Base-by-base conservation (phyloP, 2,888 invertebrate species). In the Ophioninae sp. region DNA sequence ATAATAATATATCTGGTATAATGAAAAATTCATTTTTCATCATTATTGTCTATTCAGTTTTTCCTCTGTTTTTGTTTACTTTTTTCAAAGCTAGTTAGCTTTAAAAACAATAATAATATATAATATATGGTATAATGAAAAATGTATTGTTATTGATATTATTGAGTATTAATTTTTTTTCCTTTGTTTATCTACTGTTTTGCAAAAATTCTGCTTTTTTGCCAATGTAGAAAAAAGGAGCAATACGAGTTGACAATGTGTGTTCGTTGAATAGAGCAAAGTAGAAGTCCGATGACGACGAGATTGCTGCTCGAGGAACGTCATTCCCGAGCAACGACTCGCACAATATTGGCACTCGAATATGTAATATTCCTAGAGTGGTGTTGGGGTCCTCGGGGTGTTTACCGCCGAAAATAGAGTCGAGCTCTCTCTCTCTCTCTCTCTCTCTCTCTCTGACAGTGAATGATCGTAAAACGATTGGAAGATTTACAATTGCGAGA, bases 401-500 rank as follows among this genome's bases (percentile, higher is more conserved):
- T 79, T 83, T 79, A 79, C 67, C 41, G 75, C 75, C 76, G 56
- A 72, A 76, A 83, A 83, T 83, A 83, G 79, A 65, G 39, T 67
- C 79, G 71, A 67, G 67, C 82, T 79, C 75, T 75, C 30, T 30
- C 1, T 30, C 30, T 30, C 82, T 79, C 75, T 75, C 30, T 30
- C 1, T 30, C 30, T 30, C 30, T 30, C 30, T 30, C 30, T 1
- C 17, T 6, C 79, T 64, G 75, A 67, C 79, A 71, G 79, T 83
- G 82, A 83, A 79, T 79, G 76, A 83, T 83, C 82, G 82, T 83
- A 83, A 83, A 83, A 83, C 82, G 75, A 76, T 83, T 76, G 82
- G 71, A 72, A 79, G 82, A 83, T 83, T 79, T 83, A 83, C 79
- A 83, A 83, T 83, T 79, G 79, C 71, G 61, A 44, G 82, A 69